Conservation (phyloP, 2,888 invertebrate species). For the Coenonympha arcania region DNA sequence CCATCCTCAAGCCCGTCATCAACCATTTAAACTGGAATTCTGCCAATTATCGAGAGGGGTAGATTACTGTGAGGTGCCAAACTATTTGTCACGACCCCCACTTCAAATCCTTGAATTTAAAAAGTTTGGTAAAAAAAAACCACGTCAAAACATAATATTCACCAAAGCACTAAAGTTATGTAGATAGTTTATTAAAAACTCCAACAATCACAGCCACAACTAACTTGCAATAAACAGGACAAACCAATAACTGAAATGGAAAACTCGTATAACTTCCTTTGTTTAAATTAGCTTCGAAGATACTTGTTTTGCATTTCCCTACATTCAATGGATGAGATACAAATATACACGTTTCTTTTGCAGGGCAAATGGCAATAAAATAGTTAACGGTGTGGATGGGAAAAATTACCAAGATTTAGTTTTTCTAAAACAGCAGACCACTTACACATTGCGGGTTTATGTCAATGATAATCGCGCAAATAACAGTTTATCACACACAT, state of each 20-base stretch:
- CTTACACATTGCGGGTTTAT: too few species aligned
- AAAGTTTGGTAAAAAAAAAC: too few species aligned
- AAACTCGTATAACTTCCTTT: background rate
- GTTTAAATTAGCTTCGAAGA: background rate
- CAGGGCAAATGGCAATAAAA: background rate
- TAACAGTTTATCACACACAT: too few species aligned
- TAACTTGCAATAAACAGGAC: background rate
- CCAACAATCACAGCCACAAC: background rate
- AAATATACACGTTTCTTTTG: background rate
- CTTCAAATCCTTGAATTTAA: slow-evolving; percentile 2
- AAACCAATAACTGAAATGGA: background rate
- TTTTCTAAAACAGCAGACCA: too few species aligned
- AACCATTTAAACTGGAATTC: slow-evolving; percentile 16
- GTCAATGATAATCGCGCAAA: too few species aligned
- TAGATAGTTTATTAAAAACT: background rate
- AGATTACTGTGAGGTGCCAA: slow-evolving; percentile 13
- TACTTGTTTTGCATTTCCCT: slow-evolving; percentile 3
- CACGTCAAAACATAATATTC: background rate
- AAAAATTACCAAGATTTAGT: too few species aligned
- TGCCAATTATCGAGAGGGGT: slow-evolving; percentile 16
- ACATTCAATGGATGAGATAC: background rate
- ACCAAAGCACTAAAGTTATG: background rate
- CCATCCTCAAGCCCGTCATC: slow-evolving; percentile 3
- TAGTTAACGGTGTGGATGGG: too few species aligned
- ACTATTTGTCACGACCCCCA: slow-evolving; percentile 6